A percentile compares a stretch with the other conserved stretches of the same genome.
These are phyloP conservation scores for Gnathonemus longibarbis DNA, from an alignment of 2,113 vertebrate genomes.

Conservation along the genomic window DNA sequence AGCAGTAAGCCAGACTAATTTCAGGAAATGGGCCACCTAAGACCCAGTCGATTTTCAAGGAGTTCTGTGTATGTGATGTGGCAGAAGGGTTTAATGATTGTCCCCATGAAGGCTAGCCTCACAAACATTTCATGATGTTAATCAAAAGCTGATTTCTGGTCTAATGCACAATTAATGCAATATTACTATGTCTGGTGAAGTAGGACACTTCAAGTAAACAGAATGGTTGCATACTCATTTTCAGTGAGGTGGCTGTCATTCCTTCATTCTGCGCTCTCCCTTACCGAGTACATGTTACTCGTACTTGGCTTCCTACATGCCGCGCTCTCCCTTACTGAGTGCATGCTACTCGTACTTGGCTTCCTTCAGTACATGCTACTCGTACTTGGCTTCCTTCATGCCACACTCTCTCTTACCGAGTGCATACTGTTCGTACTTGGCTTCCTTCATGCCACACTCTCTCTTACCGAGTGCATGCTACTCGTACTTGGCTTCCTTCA, in stretches of 20 bases:
- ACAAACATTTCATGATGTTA: background rate
- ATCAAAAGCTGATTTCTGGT: background rate
- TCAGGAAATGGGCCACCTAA: background rate
- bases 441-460: slow-evolving; percentile 63
- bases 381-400: slow-evolving; percentile 81
- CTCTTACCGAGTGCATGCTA: too few species aligned
- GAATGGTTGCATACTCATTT: background rate
- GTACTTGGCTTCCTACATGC: too few species aligned
- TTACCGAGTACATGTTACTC: too few species aligned
- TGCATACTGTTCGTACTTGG: slow-evolving; percentile 85
- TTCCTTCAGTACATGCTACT: slow-evolving; percentile 59
- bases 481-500: too few species aligned
- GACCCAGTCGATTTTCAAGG: background rate
- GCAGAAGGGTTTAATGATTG: background rate
- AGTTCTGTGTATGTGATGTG: background rate
- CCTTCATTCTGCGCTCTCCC: background rate
- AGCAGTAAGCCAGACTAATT: background rate
- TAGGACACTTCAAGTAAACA: background rate
- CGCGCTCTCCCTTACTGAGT: background rate
- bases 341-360: background rate
- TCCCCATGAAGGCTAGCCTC: background rate
- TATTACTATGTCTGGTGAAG: background rate
- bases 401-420: slow-evolving; percentile 60
- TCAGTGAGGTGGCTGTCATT: background rate
- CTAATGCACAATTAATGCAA: background rate